Base-by-base conservation (phyloP, 2,888 invertebrate genomes). In the Rotaria macrura region DNA sequence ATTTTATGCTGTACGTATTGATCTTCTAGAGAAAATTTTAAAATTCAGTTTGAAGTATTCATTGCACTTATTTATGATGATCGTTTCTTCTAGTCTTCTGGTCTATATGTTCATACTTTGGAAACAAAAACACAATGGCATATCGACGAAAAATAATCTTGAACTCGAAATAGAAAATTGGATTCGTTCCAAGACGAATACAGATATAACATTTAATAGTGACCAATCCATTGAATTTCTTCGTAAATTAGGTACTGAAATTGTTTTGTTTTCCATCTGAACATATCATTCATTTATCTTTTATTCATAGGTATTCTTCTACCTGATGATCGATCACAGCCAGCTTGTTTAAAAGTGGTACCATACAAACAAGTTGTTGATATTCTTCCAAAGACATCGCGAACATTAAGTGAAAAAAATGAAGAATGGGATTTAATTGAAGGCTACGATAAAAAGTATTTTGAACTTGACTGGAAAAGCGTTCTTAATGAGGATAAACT, bases 1-100 rank as follows among this genome's bases (percentile, higher is more conserved):
- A 43, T 43, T 43, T 43, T 10, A 43, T n/a, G n/a, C n/a, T n/a
- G n/a, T n/a, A n/a, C n/a, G 10, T 43, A 43, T 43, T 7, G 5
- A 7, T 43, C 43, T 5, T 10, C 43, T 43, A 43, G 5, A 7
- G 5, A 7, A 43, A 43, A 43, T 10, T 43, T 43, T 7, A 10
- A 43, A 43, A 43, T 7, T 43, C 10, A 7, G 5, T 10, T 43
- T 43, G 10, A 43, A 7, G 5, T 10, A 5, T 7, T 43, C 10
- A 43, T 7, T 43, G 43, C 10, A 10, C 43, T 43, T 43, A 43
- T 43, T 43, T 5, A 43, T 43, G 10, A 43, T 43, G 5, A 7
- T 10, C 6, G 5, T 43, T 43, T 88, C 89, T 40, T 90, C 7
- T 34, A 65, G 65, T 43, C 43, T 79, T 43, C 79, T 79, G n/a